These are phyloP conservation scores for Xenentodon cancila DNA, from an alignment of 2,797 vertebrate species.

Conservation along the genomic window DNA sequence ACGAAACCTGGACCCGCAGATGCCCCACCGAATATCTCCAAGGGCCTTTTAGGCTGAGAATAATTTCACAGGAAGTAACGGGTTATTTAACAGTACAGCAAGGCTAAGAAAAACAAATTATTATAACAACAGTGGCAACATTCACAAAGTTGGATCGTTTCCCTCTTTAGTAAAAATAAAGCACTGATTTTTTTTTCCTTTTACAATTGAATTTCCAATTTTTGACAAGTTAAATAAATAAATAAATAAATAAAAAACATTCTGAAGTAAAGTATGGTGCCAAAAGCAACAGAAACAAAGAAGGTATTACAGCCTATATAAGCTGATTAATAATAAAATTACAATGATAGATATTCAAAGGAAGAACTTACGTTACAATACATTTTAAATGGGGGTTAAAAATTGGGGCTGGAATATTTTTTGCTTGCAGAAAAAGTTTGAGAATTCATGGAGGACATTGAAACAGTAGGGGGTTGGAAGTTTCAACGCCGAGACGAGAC, in stretches of 20 bases:
- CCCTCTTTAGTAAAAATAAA: constrained; percentile 9
- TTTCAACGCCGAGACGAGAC: no score
- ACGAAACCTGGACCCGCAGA: constrained; percentile 10
- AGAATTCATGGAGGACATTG: no score
- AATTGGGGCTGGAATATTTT: not conserved
- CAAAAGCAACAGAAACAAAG: constrained; percentile 9
- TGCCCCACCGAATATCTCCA: constrained; percentile 12
- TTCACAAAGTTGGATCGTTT: constrained; percentile 1
- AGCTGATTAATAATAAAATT: not conserved
- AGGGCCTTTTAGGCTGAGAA: constrained; percentile 6
- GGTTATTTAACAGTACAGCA: constrained; percentile 7
- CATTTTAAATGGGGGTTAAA: not conserved
- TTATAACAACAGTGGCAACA: not conserved
- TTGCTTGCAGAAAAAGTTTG: no score
- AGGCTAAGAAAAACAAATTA: not conserved
- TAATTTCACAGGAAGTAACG: constrained; percentile 5
- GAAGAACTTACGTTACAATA: not conserved
- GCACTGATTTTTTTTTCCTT: no score
- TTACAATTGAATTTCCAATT: constrained; percentile 12
- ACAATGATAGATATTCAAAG: constrained; percentile 17
- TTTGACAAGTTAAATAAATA: constrained; percentile 7
- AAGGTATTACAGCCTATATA: constrained; percentile 3
- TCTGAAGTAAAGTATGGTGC: constrained; percentile 3
- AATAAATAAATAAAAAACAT: constrained; percentile 2
- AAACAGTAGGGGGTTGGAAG: no score